These are phyloP conservation scores for Aramus guarauna DNA, from an alignment of 2,113 vertebrate genomes.

Conservation along the genomic window DNA sequence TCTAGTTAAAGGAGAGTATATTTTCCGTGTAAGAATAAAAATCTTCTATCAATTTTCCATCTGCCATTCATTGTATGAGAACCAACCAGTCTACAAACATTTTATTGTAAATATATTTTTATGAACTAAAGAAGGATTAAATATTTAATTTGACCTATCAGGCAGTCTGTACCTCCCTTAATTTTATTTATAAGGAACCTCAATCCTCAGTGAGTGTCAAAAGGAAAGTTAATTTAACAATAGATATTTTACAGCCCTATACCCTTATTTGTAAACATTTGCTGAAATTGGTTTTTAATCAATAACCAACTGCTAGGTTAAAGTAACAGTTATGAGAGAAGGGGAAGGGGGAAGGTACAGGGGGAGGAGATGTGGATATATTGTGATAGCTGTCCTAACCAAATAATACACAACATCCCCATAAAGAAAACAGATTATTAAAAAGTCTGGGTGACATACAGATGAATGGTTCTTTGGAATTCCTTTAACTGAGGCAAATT, in stretches of 20 bases:
- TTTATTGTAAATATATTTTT: neutral
- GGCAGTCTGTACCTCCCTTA: neutral
- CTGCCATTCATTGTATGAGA: neutral
- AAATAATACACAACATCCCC: neutral
- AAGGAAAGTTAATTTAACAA: neutral
- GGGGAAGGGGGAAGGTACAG: rapidly evolving
- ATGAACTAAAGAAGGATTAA: neutral
- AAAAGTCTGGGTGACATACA: neutral
- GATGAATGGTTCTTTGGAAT: neutral
- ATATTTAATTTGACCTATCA: neutral
- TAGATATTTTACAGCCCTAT: neutral
- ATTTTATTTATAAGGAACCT: neutral
- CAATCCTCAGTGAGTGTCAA: too few species aligned
- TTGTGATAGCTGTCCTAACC: neutral
- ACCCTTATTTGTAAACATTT: neutral
- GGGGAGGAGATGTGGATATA: neutral
- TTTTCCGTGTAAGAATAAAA: neutral
- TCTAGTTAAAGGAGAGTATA: neutral
- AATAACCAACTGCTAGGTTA: neutral
- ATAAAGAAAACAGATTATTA: neutral
- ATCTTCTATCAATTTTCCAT: neutral
- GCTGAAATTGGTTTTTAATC: neutral
- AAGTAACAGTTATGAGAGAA: neutral
- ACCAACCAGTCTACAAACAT: neutral
- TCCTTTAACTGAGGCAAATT: neutral